phyloP scores from a whole-genome alignment of 2,888 invertebrate genomes.

The Ceriagrion tenellum region DNA sequence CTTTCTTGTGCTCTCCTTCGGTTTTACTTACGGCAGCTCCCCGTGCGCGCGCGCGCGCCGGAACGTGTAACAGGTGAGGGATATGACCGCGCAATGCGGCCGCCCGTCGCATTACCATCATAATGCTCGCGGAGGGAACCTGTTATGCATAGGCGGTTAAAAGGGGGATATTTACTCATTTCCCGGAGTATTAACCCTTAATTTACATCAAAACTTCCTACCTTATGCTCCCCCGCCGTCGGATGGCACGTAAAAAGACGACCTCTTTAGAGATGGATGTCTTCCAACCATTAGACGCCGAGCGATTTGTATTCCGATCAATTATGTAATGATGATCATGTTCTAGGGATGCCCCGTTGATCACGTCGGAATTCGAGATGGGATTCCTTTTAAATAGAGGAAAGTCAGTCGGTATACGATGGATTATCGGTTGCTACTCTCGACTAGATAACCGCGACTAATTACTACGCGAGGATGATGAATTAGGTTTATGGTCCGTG shows the following conservation, averaged over 20 bases:
- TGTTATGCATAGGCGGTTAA: neutral
- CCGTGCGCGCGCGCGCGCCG: neutral
- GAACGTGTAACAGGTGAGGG: slow-evolving; percentile 9
- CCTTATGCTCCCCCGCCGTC: neutral
- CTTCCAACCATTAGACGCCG: neutral
- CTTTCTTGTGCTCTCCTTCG: neutral
- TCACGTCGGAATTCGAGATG: neutral
- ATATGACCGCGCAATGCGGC: neutral
- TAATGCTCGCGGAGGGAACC: neutral
- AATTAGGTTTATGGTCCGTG: neutral
- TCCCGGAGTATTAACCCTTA: slow-evolving; percentile 24
- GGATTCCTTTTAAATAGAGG: neutral
- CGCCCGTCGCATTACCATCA: slow-evolving; percentile 8
- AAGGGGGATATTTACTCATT: slow-evolving; percentile 6
- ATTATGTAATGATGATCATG: neutral
- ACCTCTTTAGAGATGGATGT: neutral
- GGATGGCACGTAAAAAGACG: neutral
- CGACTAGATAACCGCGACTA: neutral
- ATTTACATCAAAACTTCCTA: neutral
- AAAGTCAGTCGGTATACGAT: neutral
- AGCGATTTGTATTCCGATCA: neutral
- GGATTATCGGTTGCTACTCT: neutral
- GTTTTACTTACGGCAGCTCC: neutral
- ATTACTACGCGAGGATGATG: neutral
- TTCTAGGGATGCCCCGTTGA: neutral